These are phyloP conservation scores for Empis livida DNA, from an alignment of 2,888 invertebrate species.

Conservation along the genomic window DNA sequence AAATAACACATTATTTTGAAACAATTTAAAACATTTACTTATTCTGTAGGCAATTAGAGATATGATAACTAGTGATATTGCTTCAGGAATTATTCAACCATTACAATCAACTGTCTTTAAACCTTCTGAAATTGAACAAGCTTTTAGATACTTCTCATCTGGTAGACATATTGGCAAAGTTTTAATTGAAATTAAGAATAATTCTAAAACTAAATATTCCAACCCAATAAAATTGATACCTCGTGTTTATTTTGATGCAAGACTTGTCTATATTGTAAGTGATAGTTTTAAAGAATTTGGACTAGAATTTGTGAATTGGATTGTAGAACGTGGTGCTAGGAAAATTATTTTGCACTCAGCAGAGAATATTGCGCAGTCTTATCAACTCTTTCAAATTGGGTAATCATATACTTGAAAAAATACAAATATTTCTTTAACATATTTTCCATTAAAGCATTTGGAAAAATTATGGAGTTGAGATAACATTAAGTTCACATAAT, in stretches of 20 bases:
- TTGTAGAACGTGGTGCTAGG: constrained; percentile 66
- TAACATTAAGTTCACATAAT: constrained; percentile 57
- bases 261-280: background rate
- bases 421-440: no score
- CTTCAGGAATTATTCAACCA: constrained; percentile 41
- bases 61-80: constrained; percentile 21
- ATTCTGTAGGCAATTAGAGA: constrained; percentile 34
- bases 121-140: constrained; percentile 40
- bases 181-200: constrained; percentile 20
- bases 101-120: constrained; percentile 40
- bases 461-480: constrained; percentile 53
- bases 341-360: constrained; percentile 57
- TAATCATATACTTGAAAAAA: no score
- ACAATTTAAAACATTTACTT: background rate
- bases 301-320: constrained; percentile 73
- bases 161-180: constrained; percentile 49
- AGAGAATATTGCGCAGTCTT: no score
- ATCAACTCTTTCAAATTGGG: no score
- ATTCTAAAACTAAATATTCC: constrained; percentile 12
- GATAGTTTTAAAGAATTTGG: constrained; percentile 87
- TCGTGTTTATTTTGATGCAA: background rate
- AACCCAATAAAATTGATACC: background rate
- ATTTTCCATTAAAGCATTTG: constrained; percentile 41
- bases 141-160: constrained; percentile 36
- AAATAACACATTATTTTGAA: background rate